These are phyloP conservation scores for Meteorus colon DNA, from an alignment of 2,888 invertebrate species.

Conservation along the genomic window DNA sequence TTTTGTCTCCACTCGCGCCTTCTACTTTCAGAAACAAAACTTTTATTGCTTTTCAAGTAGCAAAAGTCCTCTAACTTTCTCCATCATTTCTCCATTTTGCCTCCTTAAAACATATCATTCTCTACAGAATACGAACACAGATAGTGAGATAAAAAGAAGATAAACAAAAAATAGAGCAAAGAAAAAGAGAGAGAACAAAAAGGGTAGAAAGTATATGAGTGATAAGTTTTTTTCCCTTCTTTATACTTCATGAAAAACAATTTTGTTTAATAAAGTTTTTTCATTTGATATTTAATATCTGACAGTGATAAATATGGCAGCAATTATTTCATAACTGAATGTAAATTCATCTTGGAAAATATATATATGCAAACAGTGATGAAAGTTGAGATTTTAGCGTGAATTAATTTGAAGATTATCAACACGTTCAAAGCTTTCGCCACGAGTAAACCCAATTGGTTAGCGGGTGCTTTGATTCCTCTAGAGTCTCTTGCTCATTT, in stretches of 20 bases:
- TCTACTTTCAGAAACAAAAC: constrained; percentile 33
- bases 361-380: background rate
- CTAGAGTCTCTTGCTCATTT: background rate
- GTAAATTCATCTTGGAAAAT: constrained; percentile 21
- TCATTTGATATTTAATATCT: background rate
- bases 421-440: constrained; percentile 3
- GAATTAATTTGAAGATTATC: constrained; percentile 45
- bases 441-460: background rate
- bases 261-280: background rate
- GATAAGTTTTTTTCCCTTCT: background rate
- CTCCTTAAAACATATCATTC: constrained; percentile 23
- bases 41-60: constrained; percentile 47
- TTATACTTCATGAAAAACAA: background rate
- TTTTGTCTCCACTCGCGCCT: constrained; percentile 28
- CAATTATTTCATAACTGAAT: background rate
- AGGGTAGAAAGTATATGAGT: background rate
- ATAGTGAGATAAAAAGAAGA: constrained; percentile 1
- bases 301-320: background rate
- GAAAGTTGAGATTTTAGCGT: constrained; percentile 35
- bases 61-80: constrained; percentile 49
- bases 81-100: constrained; percentile 43
- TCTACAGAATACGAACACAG: background rate
- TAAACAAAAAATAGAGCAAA: background rate
- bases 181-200: background rate
- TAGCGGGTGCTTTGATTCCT: constrained; percentile 16